These are phyloP conservation scores for Drosophila obscura DNA, from an alignment of 1,140 invertebrate genomes.

Conservation along the genomic window DNA sequence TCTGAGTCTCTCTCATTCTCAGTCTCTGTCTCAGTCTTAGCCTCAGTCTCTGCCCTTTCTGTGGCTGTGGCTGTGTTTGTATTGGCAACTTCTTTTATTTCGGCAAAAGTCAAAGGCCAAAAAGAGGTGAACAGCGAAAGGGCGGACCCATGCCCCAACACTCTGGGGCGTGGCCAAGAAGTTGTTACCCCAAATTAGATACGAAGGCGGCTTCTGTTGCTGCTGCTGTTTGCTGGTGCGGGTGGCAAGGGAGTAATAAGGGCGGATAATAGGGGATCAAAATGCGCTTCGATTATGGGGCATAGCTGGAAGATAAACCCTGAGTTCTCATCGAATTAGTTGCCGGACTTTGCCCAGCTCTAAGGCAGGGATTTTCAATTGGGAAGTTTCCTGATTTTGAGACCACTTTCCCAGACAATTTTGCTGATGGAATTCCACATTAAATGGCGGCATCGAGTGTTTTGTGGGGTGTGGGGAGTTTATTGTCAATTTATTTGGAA, in stretches of 20 bases:
- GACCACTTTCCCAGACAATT: too few species aligned
- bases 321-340: too few species aligned
- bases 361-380: too few species aligned
- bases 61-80: constrained; percentile 26
- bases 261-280: too few species aligned
- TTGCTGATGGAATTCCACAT: background rate
- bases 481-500: too few species aligned
- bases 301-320: background rate
- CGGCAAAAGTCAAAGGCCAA: constrained; percentile 53
- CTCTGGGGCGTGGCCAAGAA: constrained; percentile 21
- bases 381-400: too few species aligned
- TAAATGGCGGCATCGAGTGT: too few species aligned
- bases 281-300: too few species aligned
- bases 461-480: too few species aligned
- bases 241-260: too few species aligned
- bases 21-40: background rate
- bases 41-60: background rate
- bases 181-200: constrained; percentile 43
- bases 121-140: constrained; percentile 50
- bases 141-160: constrained; percentile 45
- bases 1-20: background rate
- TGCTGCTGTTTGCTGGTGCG: too few species aligned
- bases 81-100: constrained; percentile 56
- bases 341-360: too few species aligned
- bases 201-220: constrained; percentile 16